These are phyloP conservation scores for Trichosurus vulpecula DNA, from an alignment of 2,797 vertebrate genomes.

Conservation along the genomic window DNA sequence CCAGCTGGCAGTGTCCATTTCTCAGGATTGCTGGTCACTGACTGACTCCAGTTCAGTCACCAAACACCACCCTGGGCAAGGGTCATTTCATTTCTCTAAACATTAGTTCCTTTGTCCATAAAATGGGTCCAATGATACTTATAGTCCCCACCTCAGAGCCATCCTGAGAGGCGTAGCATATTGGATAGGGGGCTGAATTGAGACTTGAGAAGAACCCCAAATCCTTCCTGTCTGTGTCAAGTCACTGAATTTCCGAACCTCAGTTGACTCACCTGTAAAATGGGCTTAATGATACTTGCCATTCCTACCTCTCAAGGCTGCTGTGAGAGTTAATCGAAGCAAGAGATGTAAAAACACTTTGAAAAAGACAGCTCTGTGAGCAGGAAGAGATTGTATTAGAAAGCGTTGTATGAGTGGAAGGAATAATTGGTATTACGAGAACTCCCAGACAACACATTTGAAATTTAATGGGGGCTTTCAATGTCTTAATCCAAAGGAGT, in stretches of 20 bases:
- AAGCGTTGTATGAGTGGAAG: background rate
- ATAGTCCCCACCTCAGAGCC: background rate
- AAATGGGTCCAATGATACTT: background rate
- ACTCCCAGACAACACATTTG: background rate
- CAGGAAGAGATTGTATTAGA: background rate
- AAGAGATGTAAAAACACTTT: background rate
- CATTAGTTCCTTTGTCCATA: constrained; percentile 4
- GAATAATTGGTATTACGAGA: background rate
- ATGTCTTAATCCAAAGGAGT: background rate
- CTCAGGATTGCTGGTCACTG: background rate
- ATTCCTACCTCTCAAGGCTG: background rate
- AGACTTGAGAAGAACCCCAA: background rate
- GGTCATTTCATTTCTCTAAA: background rate
- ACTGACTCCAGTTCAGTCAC: background rate
- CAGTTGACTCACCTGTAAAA: background rate
- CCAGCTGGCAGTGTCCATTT: background rate
- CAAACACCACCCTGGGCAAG: background rate
- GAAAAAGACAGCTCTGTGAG: background rate
- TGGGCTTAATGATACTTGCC: background rate
- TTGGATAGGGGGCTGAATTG: background rate
- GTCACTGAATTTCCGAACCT: background rate
- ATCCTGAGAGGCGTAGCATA: background rate
- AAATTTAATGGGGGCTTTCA: background rate
- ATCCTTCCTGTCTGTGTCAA: background rate
- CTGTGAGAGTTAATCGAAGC: background rate